A percentile compares a stretch with the other conserved stretches of the same genome.
These are phyloP conservation scores for Taxidea taxus DNA, from an alignment of 2,113 vertebrate species.

Conservation along the genomic window DNA sequence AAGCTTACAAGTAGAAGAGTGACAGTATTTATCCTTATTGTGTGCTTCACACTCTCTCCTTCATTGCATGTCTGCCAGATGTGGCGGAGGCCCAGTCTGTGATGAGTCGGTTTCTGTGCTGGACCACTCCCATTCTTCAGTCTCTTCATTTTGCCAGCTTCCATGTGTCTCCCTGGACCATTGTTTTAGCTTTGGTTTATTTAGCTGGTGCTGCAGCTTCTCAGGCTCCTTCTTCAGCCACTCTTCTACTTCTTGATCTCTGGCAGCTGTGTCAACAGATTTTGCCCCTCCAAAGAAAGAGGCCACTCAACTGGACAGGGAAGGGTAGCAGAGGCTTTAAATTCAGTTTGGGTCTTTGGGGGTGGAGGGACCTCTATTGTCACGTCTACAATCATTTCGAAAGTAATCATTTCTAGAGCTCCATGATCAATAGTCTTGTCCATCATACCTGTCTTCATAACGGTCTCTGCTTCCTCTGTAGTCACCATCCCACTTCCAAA, in stretches of 20 bases:
- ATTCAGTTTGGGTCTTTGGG: slow-evolving; percentile 92
- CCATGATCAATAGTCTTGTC: slow-evolving; percentile 84
- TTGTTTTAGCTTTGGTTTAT: slow-evolving; percentile 88
- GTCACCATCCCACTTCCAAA: slow-evolving; percentile 91
- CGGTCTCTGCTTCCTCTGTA: slow-evolving; percentile 83
- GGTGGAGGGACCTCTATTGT: slow-evolving; percentile 84
- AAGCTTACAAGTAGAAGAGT: slow-evolving; percentile 84
- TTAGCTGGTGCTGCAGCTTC: slow-evolving; percentile 91
- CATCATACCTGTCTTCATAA: slow-evolving; percentile 87
- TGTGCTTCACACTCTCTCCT: slow-evolving; percentile 89
- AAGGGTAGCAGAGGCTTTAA: slow-evolving; percentile 86
- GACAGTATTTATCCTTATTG: slow-evolving; percentile 87
- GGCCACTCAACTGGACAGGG: slow-evolving; percentile 85
- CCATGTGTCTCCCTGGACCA: slow-evolving; percentile 90
- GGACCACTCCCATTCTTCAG: slow-evolving; percentile 90
- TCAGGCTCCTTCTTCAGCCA: slow-evolving; percentile 95
- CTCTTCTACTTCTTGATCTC: slow-evolving; percentile 95
- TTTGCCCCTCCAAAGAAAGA: slow-evolving; percentile 95
- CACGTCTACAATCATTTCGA: slow-evolving; percentile 78
- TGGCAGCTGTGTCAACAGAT: slow-evolving; percentile 93
- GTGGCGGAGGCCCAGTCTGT: slow-evolving; percentile 85
- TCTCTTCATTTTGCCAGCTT: slow-evolving; percentile 95
- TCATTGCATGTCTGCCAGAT: slow-evolving; percentile 81
- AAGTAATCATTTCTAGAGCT: slow-evolving; percentile 76
- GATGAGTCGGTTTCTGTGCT: slow-evolving; percentile 96